A percentile compares a stretch with the other conserved stretches of the same genome.
Evolutionary conservation across 2,888 invertebrate genomes (phyloP).

Genomic region (Platycheirus albimanus): DNA sequence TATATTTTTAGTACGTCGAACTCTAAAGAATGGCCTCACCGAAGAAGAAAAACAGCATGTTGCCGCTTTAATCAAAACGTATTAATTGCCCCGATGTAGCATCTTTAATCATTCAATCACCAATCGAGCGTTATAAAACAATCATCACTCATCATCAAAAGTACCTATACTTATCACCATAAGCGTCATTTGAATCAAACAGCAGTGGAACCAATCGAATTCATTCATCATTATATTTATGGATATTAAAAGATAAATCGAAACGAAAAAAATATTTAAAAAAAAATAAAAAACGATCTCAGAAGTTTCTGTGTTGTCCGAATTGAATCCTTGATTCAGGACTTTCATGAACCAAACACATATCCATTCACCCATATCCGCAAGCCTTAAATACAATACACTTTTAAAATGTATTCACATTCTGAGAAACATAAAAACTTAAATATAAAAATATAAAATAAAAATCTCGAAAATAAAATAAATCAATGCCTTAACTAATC

Average conservation of each 20-base stretch:
- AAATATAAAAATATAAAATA: neutral
- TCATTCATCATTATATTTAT: slow-evolving; percentile 37
- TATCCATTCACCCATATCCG: slow-evolving; percentile 25
- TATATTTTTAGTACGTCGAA: slow-evolving; percentile 88
- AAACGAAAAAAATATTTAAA: slow-evolving; percentile 56
- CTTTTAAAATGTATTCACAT: slow-evolving; percentile 29
- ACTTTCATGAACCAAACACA: slow-evolving; percentile 27
- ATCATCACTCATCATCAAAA: slow-evolving; percentile 77
- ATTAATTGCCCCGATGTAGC: slow-evolving; percentile 81
- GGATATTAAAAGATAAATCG: slow-evolving; percentile 47
- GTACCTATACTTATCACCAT: slow-evolving; percentile 47
- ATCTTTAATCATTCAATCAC: neutral
- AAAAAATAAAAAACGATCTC: slow-evolving; percentile 69
- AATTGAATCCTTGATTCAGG: slow-evolving; percentile 34
- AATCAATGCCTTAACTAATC: slow-evolving; percentile 12
- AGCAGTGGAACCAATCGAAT: slow-evolving; percentile 67
- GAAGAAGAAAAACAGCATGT: slow-evolving; percentile 92
- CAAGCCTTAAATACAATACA: slow-evolving; percentile 44
- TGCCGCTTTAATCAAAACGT: slow-evolving; percentile 89
- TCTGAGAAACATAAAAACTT: slow-evolving; percentile 61
- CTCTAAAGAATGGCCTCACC: slow-evolving; percentile 90
- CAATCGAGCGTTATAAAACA: slow-evolving; percentile 22
- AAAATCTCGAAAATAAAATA: slow-evolving; percentile 32
- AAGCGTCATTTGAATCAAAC: no score
- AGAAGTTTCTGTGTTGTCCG: slow-evolving; percentile 64